A percentile compares a stretch with the other conserved stretches of the same genome.
phyloP scores from a whole-genome alignment of 2,797 vertebrate genomes.

The Acipenser oxyrinchus region DNA sequence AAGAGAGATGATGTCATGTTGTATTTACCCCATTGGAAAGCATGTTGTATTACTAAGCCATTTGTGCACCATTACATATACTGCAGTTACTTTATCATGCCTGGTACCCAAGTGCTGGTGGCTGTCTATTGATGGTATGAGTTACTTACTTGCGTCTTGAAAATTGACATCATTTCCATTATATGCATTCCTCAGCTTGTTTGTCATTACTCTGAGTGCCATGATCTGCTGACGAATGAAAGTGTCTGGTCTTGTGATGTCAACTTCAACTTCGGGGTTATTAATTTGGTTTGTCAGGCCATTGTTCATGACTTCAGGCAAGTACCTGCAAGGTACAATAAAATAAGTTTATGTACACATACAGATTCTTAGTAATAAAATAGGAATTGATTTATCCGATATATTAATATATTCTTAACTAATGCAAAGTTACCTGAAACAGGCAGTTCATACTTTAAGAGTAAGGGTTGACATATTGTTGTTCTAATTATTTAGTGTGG shows the following conservation, averaged over 20 bases:
- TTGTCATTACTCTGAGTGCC: slow-evolving; percentile 87
- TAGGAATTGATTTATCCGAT: too few species aligned
- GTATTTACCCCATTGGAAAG: too few species aligned
- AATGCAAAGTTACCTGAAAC: too few species aligned
- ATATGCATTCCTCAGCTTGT: slow-evolving; percentile 86
- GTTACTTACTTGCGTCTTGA: slow-evolving; percentile 85
- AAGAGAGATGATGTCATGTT: too few species aligned
- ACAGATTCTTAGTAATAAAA: too few species aligned
- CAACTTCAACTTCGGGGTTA: slow-evolving; percentile 86
- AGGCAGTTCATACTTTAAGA: too few species aligned
- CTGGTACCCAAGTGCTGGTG: background rate
- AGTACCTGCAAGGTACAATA: slow-evolving; percentile 59
- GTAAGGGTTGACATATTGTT: too few species aligned
- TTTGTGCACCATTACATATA: too few species aligned
- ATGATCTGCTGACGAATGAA: slow-evolving; percentile 91
- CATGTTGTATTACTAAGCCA: too few species aligned
- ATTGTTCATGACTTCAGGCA: slow-evolving; percentile 83
- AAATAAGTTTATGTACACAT: background rate
- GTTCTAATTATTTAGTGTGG: too few species aligned
- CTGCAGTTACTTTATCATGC: too few species aligned
- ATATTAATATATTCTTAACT: too few species aligned
- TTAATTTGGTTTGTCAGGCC: slow-evolving; percentile 84
- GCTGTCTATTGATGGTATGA: slow-evolving; percentile 11
- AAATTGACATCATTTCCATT: slow-evolving; percentile 92
- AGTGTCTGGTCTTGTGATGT: slow-evolving; percentile 89